These are phyloP conservation scores for Mesochorus sp. DNA, from an alignment of 2,888 invertebrate genomes.

Conservation along the genomic window DNA sequence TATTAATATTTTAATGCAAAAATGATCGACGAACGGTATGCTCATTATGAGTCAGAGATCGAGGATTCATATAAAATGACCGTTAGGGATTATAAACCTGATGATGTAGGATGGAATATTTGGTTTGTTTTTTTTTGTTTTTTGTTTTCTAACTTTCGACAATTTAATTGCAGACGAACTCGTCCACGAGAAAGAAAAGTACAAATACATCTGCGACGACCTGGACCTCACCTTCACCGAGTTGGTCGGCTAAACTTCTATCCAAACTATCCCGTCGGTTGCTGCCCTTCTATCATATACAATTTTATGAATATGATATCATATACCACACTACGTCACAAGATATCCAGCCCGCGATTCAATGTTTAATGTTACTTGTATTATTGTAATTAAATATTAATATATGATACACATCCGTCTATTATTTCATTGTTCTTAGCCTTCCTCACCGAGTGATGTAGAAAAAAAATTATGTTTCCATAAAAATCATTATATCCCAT, in stretches of 20 bases:
- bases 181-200: slow-evolving; percentile 98
- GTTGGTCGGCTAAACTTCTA: slow-evolving; percentile 83
- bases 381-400: slow-evolving; percentile 79
- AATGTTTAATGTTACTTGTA: slow-evolving; percentile 72
- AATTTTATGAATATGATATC: slow-evolving; percentile 16
- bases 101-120: too few relatives aligned
- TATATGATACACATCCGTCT: slow-evolving; percentile 77
- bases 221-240: slow-evolving; percentile 99
- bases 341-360: slow-evolving; percentile 59
- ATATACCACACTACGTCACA: slow-evolving; percentile 53
- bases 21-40: slow-evolving; percentile 31
- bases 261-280: slow-evolving; percentile 30
- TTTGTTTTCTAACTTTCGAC: slow-evolving; percentile 25
- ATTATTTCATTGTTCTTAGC: too few relatives aligned
- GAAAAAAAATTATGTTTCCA: too few relatives aligned
- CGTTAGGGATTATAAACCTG: too few relatives aligned
- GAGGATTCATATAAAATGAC: too few relatives aligned
- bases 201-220: slow-evolving; percentile 99
- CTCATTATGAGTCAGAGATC: too few relatives aligned
- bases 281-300: slow-evolving; percentile 28
- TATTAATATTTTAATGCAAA: slow-evolving; percentile 66
- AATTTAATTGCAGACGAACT: slow-evolving; percentile 89
- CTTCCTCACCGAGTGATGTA: too few relatives aligned
- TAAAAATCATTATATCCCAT: too few relatives aligned
- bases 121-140: too few relatives aligned